These are phyloP conservation scores for Hirtodrosophila histrioides DNA, from an alignment of 2,888 invertebrate species.

Conservation along the genomic window DNA sequence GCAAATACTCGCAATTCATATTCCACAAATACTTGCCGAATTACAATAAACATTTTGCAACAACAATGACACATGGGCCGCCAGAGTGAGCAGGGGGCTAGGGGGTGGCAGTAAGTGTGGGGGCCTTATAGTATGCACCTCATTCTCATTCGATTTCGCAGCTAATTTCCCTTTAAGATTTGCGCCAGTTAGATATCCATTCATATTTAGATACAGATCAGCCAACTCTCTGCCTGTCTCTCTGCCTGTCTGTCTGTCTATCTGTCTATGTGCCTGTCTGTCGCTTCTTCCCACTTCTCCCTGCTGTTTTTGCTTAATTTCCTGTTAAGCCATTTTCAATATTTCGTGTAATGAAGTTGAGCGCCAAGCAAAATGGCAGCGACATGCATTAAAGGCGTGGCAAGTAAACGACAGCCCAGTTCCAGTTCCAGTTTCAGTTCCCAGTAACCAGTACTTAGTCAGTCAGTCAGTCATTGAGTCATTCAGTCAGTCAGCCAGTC, in stretches of 20 bases:
- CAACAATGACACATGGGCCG: conserved; percentile 46
- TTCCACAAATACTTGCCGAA: conserved; percentile 76
- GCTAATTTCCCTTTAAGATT: conserved; percentile 77
- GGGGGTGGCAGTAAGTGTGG: background rate
- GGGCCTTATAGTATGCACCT: conserved; percentile 20
- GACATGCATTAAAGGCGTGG: conserved; percentile 51
- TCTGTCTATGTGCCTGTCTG: conserved; percentile 5
- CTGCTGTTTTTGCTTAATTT: conserved; percentile 75
- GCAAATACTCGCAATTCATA: conserved; percentile 79
- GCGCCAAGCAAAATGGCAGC: conserved; percentile 52
- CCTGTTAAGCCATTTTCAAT: conserved; percentile 75
- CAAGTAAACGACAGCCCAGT: conserved; percentile 54
- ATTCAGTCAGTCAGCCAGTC: conserved; percentile 13
- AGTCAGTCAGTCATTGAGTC: conserved; percentile 41
- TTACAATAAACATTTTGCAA: conserved; percentile 71
- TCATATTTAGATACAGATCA: conserved; percentile 49
- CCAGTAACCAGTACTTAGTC: conserved; percentile 27
- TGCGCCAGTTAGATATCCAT: conserved; percentile 63
- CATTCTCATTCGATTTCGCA: conserved; percentile 63
- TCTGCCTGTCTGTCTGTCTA: conserved; percentile 5
- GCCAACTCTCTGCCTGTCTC: conserved; percentile 6
- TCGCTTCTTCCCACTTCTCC: conserved; percentile 24
- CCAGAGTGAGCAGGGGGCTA: background rate
- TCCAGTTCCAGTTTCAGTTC: conserved; percentile 12
- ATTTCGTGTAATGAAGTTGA: conserved; percentile 57